Conservation (phyloP, 2,797 vertebrate genomes). For the Gymnocypris eckloni region DNA sequence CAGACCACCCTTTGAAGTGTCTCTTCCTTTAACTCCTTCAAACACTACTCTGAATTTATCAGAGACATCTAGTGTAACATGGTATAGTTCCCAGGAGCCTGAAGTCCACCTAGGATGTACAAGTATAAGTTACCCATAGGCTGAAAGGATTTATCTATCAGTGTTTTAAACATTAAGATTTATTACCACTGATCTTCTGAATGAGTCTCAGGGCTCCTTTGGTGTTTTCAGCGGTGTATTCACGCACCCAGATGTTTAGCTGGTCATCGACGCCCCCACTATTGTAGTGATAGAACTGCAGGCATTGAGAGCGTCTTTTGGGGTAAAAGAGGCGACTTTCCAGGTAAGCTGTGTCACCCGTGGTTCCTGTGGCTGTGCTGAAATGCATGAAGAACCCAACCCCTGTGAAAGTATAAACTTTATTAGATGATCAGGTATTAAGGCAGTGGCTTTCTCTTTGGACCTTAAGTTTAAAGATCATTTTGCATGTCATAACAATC, state of each 20-base stretch:
- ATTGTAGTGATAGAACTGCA: constrained; percentile 88
- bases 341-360: constrained; percentile 71
- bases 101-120: constrained; percentile 64
- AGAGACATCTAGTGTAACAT: constrained; percentile 73
- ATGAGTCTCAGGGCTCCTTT: constrained; percentile 61
- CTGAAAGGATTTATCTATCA: background rate
- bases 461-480: background rate
- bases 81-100: constrained; percentile 84
- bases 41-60: constrained; percentile 85
- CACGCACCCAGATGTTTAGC: constrained; percentile 78
- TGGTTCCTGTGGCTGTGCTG: constrained; percentile 64
- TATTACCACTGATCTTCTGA: constrained; percentile 67
- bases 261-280: constrained; percentile 73
- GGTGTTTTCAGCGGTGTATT: constrained; percentile 69
- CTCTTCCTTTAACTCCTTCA: constrained; percentile 76
- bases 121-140: constrained; percentile 33
- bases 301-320: constrained; percentile 82
- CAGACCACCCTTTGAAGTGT: constrained; percentile 79
- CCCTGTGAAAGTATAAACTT: constrained; percentile 67
- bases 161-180: background rate
- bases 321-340: constrained; percentile 85
- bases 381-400: constrained; percentile 90
- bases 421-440: background rate
- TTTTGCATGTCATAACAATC: background rate
- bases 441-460: background rate